Evolutionary conservation across 2,888 invertebrate species (phyloP), one percentile per base, ranked within the genome.

Genomic region (Dynastes grantii): DNA sequence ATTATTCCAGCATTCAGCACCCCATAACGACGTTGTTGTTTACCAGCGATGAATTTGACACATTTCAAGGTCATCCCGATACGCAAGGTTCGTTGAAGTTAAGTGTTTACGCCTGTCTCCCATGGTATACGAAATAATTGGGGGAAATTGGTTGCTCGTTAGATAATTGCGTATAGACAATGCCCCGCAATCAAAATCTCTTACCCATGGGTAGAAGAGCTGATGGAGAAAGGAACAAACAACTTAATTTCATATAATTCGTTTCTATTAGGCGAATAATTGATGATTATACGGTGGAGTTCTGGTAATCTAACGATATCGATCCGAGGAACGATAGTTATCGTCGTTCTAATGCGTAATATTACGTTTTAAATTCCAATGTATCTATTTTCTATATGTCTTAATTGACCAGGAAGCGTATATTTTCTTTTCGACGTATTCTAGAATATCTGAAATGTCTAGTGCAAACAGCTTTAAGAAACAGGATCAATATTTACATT

Each of bases 231-330:
- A 27, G 61, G 32, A 63, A 63, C 63, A 63, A 63, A 29, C 63
- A 63, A 63, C 32, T 32, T 63, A 63, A 63, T 63, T 63, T 9
- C 63, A 63, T n/a, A 63, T 63, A 63, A 63, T 63, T 8, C 29
- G 8, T 32, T 32, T 63, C 63, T 27, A 27, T 22, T 63, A 27
- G 27, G 13, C 63, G 63, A 63, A 63, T 63, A 32, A 63, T 32
- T 63, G 32, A 32, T 32, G 63, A 63, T 32, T 63, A 63, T 27
- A 13, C 27, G 11, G 63, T 32, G 63, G 27, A 32, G 32, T 63
- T 45, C 45, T 45, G 9, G 13, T 63, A 29, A 63, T 27, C 27
- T 11, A 27, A 13, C 13, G 32, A 32, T 63, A 29, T 63, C 63
- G 29, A 63, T 63, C 11, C 13, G 2, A 55, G 32, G 13, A 27